These are phyloP conservation scores for Labia minor DNA, from an alignment of 2,888 invertebrate genomes.

Conservation along the genomic window DNA sequence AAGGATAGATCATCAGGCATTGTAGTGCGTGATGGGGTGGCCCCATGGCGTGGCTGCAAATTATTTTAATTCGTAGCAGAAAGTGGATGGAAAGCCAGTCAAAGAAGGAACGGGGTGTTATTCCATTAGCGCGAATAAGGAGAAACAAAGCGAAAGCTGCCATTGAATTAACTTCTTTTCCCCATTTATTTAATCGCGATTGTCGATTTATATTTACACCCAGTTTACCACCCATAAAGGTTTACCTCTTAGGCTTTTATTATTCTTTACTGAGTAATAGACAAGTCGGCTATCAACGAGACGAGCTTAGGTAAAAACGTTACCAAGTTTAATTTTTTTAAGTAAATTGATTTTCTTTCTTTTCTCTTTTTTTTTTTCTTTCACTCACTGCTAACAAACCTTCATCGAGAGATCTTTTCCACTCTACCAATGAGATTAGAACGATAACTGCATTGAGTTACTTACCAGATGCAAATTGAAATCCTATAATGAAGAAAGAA, in stretches of 20 bases:
- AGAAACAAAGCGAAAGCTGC: not conserved
- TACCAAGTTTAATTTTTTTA: too few species aligned
- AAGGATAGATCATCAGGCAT: constrained; percentile 13
- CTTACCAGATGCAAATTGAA: too few species aligned
- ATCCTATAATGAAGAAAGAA: too few species aligned
- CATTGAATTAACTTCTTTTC: constrained; percentile 13
- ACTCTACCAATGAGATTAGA: too few species aligned
- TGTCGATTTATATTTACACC: constrained; percentile 13
- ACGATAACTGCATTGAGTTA: too few species aligned
- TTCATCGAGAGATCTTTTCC: too few species aligned
- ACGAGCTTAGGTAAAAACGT: too few species aligned
- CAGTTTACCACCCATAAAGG: constrained; percentile 1
- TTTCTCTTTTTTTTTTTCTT: too few species aligned
- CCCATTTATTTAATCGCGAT: constrained; percentile 13
- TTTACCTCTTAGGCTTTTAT: not conserved
- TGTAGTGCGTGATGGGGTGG: constrained; percentile 13
- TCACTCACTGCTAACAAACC: too few species aligned
- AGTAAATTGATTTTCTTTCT: too few species aligned
- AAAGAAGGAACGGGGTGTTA: constrained; percentile 1
- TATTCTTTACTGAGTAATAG: too few species aligned
- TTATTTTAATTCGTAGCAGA: constrained; percentile 13
- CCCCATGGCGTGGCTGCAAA: constrained; percentile 8
- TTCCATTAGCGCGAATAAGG: constrained; percentile 13
- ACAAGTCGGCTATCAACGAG: too few species aligned
- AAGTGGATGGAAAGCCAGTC: constrained; percentile 13